A percentile compares a stretch with the other conserved stretches of the same genome.
phyloP scores from a whole-genome alignment of 1,140 invertebrate species.

The Bombus pascuorum region DNA sequence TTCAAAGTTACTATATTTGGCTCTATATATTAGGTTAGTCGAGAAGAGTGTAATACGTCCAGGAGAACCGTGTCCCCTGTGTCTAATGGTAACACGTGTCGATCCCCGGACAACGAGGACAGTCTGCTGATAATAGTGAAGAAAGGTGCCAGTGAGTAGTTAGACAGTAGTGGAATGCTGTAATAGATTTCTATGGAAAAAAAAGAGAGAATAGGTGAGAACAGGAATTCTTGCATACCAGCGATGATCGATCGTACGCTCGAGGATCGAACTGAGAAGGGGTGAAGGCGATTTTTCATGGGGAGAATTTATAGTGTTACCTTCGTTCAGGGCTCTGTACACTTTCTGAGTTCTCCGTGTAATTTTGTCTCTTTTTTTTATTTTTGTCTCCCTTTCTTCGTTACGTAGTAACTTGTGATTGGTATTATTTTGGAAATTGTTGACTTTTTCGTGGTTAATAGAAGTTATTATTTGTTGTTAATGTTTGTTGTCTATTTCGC shows the following conservation, averaged over 20 bases:
- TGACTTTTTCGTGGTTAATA: not conserved
- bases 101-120: constrained; percentile 53
- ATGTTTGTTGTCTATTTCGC: not conserved
- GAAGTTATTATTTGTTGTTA: not conserved
- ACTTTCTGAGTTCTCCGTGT: too few species aligned
- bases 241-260: constrained; percentile 38
- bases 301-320: not conserved
- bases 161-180: constrained; percentile 48
- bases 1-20: constrained; percentile 39
- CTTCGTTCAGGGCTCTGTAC: not conserved
- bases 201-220: constrained; percentile 36
- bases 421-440: not conserved
- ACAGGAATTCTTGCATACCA: constrained; percentile 47
- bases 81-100: constrained; percentile 51
- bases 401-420: not conserved
- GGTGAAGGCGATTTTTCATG: not conserved
- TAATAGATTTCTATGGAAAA: constrained; percentile 61
- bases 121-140: constrained; percentile 71
- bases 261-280: constrained; percentile 33
- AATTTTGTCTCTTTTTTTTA: not conserved
- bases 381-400: not conserved
- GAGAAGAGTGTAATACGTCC: constrained; percentile 35
- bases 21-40: constrained; percentile 12
- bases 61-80: constrained; percentile 21
- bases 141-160: constrained; percentile 72